phyloP scores from a whole-genome alignment of 37 sponge, comb jelly and placozoan genomes.

The Axinella damicornis region DNA sequence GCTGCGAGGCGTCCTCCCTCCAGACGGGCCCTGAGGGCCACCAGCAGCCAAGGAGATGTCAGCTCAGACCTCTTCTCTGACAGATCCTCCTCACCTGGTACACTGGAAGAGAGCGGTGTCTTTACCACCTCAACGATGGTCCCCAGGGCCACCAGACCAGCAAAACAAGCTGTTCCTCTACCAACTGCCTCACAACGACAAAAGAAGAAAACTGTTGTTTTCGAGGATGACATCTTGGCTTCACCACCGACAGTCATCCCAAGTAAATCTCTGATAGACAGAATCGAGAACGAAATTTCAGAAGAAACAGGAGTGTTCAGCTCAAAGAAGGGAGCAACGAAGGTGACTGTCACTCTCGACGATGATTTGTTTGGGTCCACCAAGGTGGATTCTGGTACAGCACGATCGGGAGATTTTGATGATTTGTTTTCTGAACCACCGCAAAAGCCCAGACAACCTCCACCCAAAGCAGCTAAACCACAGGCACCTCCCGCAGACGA shows the following conservation, averaged over 20 bases:
- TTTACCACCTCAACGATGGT: too few relatives aligned
- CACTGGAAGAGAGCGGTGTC: too few relatives aligned
- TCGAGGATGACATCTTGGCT: too few relatives aligned
- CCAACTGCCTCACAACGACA: too few relatives aligned
- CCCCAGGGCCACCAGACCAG: too few relatives aligned
- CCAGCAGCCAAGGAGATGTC: neutral
- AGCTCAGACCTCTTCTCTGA: too few relatives aligned
- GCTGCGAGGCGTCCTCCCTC: slow-evolving; percentile 44
- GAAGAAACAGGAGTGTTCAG: slow-evolving; percentile 30
- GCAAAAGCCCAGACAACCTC: neutral
- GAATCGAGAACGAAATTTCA: slow-evolving; percentile 32
- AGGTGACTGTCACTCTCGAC: neutral
- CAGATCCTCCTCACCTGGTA: too few relatives aligned
- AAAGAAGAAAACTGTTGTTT: too few relatives aligned
- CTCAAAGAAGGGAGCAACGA: neutral
- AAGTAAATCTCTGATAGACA: neutral
- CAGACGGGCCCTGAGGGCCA: neutral
- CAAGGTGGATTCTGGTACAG: neutral
- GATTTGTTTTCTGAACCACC: slow-evolving; percentile 20
- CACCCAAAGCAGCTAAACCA: neutral
- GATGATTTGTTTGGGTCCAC: slow-evolving; percentile 28
- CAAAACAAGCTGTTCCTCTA: too few relatives aligned
- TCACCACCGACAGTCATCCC: too few relatives aligned
- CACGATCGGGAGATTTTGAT: neutral
- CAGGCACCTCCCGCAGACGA: neutral